A percentile compares a stretch with the other conserved stretches of the same genome.
phyloP scores from a whole-genome alignment of 2,113 vertebrate species.

The Trachemys scripta region DNA sequence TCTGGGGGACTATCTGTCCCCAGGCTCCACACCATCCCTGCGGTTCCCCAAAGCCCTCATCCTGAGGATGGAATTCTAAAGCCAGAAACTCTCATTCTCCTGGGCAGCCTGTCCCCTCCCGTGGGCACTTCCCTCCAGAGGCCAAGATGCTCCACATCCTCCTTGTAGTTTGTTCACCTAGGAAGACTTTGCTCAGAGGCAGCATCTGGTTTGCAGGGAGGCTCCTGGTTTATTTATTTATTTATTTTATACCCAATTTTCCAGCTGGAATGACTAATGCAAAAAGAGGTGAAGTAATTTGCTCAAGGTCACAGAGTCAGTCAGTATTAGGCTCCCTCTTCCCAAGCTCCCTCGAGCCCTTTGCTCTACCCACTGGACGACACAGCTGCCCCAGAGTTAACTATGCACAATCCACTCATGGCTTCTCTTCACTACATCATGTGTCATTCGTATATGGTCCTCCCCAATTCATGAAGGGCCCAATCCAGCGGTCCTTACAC shows the following conservation, averaged over 20 bases:
- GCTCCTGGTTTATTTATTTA: neutral
- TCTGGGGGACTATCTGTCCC: accelerated
- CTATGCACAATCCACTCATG: neutral
- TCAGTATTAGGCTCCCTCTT: neutral
- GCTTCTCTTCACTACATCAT: neutral
- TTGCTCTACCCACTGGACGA: neutral
- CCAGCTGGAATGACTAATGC: neutral
- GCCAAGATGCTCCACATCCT: neutral
- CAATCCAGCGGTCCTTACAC: neutral
- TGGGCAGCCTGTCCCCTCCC: neutral
- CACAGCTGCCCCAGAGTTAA: neutral
- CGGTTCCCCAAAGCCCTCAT: neutral
- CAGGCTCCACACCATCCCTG: neutral
- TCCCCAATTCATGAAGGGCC: neutral
- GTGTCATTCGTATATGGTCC: neutral
- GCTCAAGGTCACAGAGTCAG: neutral
- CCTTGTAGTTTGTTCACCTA: neutral
- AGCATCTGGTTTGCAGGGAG: neutral
- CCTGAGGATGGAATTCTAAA: neutral
- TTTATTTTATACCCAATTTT: neutral
- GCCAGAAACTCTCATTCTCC: neutral
- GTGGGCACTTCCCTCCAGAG: neutral
- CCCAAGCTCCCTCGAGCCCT: neutral
- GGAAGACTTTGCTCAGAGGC: neutral
- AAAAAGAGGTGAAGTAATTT: neutral